phyloP scores from a whole-genome alignment of 2,888 invertebrate genomes.

The Parthenolecanium corni region DNA sequence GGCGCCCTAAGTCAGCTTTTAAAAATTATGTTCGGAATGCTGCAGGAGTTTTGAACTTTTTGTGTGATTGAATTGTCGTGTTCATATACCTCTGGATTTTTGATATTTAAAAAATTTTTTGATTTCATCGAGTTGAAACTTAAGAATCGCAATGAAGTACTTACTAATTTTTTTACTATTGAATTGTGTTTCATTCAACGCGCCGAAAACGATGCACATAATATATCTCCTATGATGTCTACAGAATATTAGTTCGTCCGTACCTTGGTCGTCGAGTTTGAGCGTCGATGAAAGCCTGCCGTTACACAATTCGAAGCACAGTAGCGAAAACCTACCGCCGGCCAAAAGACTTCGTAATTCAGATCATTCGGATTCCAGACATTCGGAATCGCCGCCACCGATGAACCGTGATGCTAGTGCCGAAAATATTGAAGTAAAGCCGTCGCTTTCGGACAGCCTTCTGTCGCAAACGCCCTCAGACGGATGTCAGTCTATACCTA shows the following conservation, averaged over 20 bases:
- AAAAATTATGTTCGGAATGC: too few species aligned
- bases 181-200: too few species aligned
- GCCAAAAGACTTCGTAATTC: constrained; percentile 33
- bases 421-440: constrained; percentile 16
- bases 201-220: too few species aligned
- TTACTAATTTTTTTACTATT: neutral
- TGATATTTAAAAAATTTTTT: too few species aligned
- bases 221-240: too few species aligned
- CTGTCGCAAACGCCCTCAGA: constrained; percentile 17
- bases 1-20: too few species aligned
- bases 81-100: too few species aligned
- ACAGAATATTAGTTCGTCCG: constrained; percentile 15
- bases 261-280: constrained; percentile 22
- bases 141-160: too few species aligned
- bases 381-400: constrained; percentile 26
- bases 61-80: too few species aligned
- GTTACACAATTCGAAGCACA: constrained; percentile 15
- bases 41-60: too few species aligned
- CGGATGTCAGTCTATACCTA: constrained; percentile 4
- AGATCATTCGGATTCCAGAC: constrained; percentile 32
- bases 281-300: constrained; percentile 20
- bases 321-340: constrained; percentile 33
- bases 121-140: too few species aligned
- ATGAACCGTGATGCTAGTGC: constrained; percentile 7
- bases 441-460: constrained; percentile 15